Evolutionary conservation across 2,797 vertebrate genomes (phyloP).

Genomic region (Sebastes steindachneri): DNA sequence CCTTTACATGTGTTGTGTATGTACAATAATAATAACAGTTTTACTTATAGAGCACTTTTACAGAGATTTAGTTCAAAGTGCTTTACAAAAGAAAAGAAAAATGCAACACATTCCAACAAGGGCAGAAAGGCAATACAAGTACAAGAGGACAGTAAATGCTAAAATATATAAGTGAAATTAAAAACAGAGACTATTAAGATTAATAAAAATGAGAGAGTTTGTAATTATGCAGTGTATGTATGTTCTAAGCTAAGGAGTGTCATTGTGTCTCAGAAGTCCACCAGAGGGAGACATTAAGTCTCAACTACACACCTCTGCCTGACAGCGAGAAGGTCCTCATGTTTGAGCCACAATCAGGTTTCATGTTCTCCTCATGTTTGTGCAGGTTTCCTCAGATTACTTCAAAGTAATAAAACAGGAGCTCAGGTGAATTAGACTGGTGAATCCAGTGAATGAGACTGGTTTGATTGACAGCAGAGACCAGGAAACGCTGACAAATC

Average conservation of each 20-base stretch:
- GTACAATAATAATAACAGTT: too few species aligned
- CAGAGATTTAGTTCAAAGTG: too few species aligned
- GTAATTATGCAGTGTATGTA: too few species aligned
- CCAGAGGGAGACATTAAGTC: constrained; percentile 37
- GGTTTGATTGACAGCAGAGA: too few species aligned
- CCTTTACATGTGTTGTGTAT: not conserved
- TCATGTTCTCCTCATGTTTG: not conserved
- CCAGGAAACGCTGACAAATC: too few species aligned
- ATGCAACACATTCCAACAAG: too few species aligned
- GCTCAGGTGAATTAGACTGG: not conserved
- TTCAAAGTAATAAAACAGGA: not conserved
- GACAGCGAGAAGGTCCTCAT: not conserved
- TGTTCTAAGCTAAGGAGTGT: not conserved
- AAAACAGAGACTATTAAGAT: too few species aligned
- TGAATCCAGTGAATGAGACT: too few species aligned
- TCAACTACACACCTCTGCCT: not conserved
- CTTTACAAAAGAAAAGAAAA: too few species aligned
- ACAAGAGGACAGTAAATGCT: too few species aligned
- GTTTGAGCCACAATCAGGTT: not conserved
- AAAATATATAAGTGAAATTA: too few species aligned
- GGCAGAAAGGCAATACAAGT: fast-evolving
- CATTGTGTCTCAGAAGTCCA: constrained; percentile 14
- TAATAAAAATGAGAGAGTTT: fast-evolving
- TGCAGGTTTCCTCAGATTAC: not conserved
- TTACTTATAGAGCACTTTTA: fast-evolving